Evolutionary conservation across 2,797 vertebrate genomes (phyloP), one percentile per base, ranked within the genome.

Genomic region (Muscicapa striata): DNA sequence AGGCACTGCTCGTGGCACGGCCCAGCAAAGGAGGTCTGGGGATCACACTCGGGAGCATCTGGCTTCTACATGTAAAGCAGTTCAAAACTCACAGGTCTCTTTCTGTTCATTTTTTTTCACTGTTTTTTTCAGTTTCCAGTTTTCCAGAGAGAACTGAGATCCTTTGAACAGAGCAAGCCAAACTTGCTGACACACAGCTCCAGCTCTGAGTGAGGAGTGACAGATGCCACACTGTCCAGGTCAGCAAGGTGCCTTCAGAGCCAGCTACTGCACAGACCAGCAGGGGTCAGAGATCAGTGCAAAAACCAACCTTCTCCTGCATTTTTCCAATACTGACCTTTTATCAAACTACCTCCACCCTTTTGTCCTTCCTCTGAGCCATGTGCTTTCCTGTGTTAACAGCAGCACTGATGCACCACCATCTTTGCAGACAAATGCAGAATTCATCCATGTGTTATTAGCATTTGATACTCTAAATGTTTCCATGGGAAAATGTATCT

Each of bases 1-100:
- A 8, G 5, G 1, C 2, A 0, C 38, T 24, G 84, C 61, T 21
- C 6, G 0, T 1, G 19, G n/a, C 15, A 62, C 26, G 10, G 18
- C 2, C 63, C 21, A 24, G 45, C 38, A 21, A 22, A 9, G 69
- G 15, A 30, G 15, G 4, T 7, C 6, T 13, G 43, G 20, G 52
- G 29, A 48, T 11, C 58, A 43, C 27, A 0, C 14, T 24, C 21
- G 0, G 18, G 14, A 27, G 32, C 46, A 15, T 3, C 49, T 45
- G 32, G 17, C 26, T 61, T 55, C 54, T 16, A 12, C 7, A 2
- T 1, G 13, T 3, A 51, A 70, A 29, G 38, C 27, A 51, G 15
- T 12, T 59, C 16, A 59, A 55, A 41, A 43, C 7, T 2, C 0
- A 0, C 4, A 17, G 6, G 11, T 24, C 36, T 62, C 19, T 15